A percentile compares a stretch with the other conserved stretches of the same genome.
Conservation (phyloP, 2,888 invertebrate genomes). For the Creontiades dilutus region DNA sequence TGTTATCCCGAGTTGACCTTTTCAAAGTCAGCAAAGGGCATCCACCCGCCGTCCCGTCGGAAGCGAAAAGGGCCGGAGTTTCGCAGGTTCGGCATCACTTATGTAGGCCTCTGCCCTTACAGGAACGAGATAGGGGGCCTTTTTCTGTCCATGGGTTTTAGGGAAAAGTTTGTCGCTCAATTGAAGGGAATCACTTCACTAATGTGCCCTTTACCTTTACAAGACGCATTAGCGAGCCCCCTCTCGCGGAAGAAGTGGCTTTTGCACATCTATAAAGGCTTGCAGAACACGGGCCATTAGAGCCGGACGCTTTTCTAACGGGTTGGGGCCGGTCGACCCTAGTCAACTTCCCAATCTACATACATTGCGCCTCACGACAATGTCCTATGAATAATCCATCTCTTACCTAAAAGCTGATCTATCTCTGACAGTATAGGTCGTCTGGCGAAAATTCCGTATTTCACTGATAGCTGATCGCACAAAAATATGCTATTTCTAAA, state of each 20-base stretch:
- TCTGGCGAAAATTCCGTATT: no score
- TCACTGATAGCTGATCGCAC: no score
- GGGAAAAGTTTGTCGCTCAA: slow-evolving; percentile 44
- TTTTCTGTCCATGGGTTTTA: not conserved
- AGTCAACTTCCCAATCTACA: not conserved
- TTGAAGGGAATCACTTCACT: slow-evolving; percentile 55
- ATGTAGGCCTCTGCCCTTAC: slow-evolving; percentile 44
- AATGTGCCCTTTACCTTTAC: slow-evolving; percentile 25
- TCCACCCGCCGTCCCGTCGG: not conserved
- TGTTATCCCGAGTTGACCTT: slow-evolving; percentile 50
- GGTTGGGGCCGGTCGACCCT: not conserved
- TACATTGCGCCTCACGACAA: no score
- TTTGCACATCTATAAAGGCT: slow-evolving; percentile 29
- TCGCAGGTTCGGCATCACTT: slow-evolving; percentile 28
- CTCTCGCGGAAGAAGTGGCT: not conserved
- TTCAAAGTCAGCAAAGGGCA: slow-evolving; percentile 39
- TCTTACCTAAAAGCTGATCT: no score
- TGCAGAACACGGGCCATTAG: slow-evolving; percentile 30
- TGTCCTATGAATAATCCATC: no score
- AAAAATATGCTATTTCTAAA: no score
- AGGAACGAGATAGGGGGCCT: not conserved
- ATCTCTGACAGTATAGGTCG: no score
- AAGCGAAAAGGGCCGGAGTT: not conserved
- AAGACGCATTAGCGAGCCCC: not conserved
- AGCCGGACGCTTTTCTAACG: not conserved